Evolutionary conservation across 1,140 invertebrate species (phyloP).

Genomic region (Euura saliciscinereae): DNA sequence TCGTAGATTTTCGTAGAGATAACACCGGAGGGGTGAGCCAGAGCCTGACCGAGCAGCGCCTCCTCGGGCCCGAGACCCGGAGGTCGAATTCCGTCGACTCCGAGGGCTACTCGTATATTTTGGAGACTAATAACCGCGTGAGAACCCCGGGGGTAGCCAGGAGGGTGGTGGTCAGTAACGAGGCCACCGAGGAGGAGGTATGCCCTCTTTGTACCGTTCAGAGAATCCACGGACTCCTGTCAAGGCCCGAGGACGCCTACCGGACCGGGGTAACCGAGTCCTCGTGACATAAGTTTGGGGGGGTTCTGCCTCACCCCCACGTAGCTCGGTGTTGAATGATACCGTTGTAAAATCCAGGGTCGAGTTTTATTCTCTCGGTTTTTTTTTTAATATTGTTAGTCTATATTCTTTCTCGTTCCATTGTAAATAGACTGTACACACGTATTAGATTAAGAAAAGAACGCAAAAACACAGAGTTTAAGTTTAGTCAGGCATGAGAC

Average conservation of each 20-base stretch:
- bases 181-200: constrained; percentile 43
- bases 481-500: constrained; percentile 20
- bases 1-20: constrained; percentile 38
- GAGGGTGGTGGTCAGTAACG: constrained; percentile 29
- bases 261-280: neutral
- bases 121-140: constrained; percentile 32
- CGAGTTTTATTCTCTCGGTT: no score
- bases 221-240: constrained; percentile 49
- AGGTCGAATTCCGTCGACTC: constrained; percentile 35
- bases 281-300: neutral
- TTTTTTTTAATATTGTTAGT: no score
- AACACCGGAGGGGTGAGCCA: constrained; percentile 10
- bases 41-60: neutral
- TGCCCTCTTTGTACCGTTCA: constrained; percentile 54
- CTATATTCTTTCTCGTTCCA: no score
- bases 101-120: constrained; percentile 44
- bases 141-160: constrained; percentile 25
- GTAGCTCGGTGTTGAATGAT: no score
- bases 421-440: no score
- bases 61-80: constrained; percentile 2
- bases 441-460: no score
- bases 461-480: no score
- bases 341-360: no score
- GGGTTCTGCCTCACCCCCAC: no score
- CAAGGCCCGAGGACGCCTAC: constrained; percentile 48